Conservation (phyloP, 2,113 vertebrate species). For the Hippolais icterina region DNA sequence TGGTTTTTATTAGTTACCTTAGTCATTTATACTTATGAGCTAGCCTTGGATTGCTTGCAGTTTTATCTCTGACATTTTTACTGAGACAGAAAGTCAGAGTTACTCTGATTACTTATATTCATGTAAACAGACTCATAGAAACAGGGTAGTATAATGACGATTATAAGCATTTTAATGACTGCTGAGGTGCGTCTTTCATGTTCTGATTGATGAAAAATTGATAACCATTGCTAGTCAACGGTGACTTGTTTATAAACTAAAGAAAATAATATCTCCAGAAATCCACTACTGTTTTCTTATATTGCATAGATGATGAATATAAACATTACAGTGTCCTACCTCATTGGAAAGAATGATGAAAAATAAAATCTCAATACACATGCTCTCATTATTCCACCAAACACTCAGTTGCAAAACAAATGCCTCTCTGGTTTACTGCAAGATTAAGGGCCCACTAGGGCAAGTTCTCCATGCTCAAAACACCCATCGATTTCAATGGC, state of each 20-base stretch:
- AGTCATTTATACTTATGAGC: not conserved
- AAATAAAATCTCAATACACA: slow-evolving; percentile 8
- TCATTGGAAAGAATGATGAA: slow-evolving; percentile 6
- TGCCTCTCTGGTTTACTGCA: not conserved
- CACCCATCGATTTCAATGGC: not conserved
- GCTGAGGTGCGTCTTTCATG: not conserved
- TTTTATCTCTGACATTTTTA: not conserved
- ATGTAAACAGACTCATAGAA: not conserved
- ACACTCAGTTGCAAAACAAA: slow-evolving; percentile 13
- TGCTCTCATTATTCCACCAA: not conserved
- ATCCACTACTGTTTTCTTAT: not conserved
- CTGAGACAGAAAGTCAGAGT: not conserved
- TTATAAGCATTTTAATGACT: not conserved
- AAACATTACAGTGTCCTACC: not conserved
- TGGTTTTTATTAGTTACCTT: slow-evolving; percentile 15
- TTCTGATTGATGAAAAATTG: not conserved
- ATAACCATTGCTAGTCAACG: not conserved
- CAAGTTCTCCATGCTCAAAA: not conserved
- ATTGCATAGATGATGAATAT: not conserved
- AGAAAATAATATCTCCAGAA: not conserved
- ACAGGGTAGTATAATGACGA: not conserved
- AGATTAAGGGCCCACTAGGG: slow-evolving; percentile 10
- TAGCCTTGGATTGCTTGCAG: not conserved
- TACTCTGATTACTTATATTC: not conserved
- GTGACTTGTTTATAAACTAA: not conserved